These are phyloP conservation scores for Apogon hyalosoma DNA, from an alignment of 2,797 vertebrate species.

Conservation along the genomic window DNA sequence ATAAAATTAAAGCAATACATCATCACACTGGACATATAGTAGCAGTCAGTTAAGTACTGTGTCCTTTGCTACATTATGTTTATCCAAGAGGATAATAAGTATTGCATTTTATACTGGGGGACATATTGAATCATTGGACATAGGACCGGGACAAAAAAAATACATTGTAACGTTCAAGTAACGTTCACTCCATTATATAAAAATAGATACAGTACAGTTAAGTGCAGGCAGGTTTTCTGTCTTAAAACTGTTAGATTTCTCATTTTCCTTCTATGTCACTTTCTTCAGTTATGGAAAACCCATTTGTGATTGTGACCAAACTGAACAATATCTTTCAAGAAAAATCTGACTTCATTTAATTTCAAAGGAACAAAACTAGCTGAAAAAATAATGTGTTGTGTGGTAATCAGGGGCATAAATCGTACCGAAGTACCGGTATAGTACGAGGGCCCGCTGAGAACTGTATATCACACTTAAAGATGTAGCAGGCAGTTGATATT, in stretches of 20 bases:
- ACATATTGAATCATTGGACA: conserved; percentile 32
- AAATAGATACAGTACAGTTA: conserved; percentile 72
- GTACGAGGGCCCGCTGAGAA: conserved; percentile 45
- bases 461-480: conserved; percentile 53
- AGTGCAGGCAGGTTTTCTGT: conserved; percentile 37
- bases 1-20: conserved; percentile 73
- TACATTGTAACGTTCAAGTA: conserved; percentile 36
- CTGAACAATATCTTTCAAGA: conserved; percentile 11
- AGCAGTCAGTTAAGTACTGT: conserved; percentile 73
- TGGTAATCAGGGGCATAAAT: conserved; percentile 25
- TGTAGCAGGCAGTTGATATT: conserved; percentile 42
- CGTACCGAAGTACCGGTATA: conserved; percentile 48
- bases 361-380: conserved; percentile 36
- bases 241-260: conserved; percentile 16
- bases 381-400: conserved; percentile 34
- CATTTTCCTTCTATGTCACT: conserved; percentile 10
- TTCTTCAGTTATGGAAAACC: conserved; percentile 36
- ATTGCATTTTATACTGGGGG: conserved; percentile 79
- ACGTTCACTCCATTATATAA: conserved; percentile 71
- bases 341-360: conserved; percentile 30
- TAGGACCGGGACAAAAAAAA: conserved; percentile 60
- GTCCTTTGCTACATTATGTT: conserved; percentile 83
- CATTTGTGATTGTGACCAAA: conserved; percentile 21
- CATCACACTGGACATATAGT: conserved; percentile 75
- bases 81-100: conserved; percentile 75